phyloP scores from a whole-genome alignment of 2,797 vertebrate genomes.

The Merluccius polli region DNA sequence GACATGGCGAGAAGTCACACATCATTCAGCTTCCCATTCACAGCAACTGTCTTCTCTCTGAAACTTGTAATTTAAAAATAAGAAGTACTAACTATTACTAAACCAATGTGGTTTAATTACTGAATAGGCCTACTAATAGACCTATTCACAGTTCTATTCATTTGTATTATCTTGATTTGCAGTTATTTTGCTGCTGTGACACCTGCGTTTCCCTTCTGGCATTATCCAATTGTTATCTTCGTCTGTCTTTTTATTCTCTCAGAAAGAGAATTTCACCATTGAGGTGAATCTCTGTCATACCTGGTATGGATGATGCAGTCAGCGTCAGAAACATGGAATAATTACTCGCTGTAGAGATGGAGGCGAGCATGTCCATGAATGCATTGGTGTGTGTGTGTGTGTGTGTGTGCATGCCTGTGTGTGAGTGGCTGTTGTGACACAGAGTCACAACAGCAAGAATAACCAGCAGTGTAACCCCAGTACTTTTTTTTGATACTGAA shows the following conservation, averaged over 20 bases:
- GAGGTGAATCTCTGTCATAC: too few relatives aligned
- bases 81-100: too few relatives aligned
- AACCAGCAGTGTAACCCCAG: too few relatives aligned
- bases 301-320: neutral
- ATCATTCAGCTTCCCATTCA: neutral
- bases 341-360: neutral
- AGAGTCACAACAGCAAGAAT: neutral
- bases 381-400: neutral
- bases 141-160: neutral
- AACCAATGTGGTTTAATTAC: too few relatives aligned
- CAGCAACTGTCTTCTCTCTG: neutral
- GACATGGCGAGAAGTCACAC: neutral
- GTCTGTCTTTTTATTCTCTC: neutral
- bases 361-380: neutral
- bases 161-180: neutral
- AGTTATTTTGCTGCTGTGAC: too few relatives aligned
- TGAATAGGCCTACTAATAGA: too few relatives aligned
- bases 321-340: neutral
- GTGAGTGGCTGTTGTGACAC: neutral
- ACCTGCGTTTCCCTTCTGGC: too few relatives aligned
- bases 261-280: neutral
- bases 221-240: neutral
- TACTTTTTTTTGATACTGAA: too few relatives aligned
- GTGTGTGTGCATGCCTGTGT: neutral
- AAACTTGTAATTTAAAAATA: neutral